These are phyloP conservation scores for Mythimna impura DNA, from an alignment of 2,888 invertebrate species.

Conservation along the genomic window DNA sequence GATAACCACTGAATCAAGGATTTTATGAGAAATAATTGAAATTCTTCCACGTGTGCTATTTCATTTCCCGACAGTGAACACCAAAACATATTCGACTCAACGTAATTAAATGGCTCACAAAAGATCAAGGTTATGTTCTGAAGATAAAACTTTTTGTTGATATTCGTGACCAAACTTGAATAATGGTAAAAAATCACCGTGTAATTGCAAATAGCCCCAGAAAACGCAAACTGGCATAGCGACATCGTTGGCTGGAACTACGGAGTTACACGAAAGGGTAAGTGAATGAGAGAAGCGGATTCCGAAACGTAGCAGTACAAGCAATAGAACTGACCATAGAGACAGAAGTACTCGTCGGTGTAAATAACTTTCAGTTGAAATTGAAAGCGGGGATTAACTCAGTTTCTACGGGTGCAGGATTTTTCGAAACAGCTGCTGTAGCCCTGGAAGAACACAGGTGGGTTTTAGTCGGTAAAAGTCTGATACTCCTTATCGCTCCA, in stretches of 20 bases:
- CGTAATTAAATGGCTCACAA: constrained; percentile 85
- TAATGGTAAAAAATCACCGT: constrained; percentile 85
- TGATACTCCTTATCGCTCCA: no score
- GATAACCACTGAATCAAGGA: constrained; percentile 49
- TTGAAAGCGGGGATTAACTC: constrained; percentile 29
- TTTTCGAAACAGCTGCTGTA: no score
- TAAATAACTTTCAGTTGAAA: constrained; percentile 44
- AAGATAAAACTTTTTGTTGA: constrained; percentile 85
- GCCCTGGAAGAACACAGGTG: no score
- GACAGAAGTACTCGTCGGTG: constrained; percentile 22
- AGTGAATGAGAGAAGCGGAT: constrained; percentile 54
- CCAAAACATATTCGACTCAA: constrained; percentile 71
- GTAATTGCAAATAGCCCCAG: constrained; percentile 86
- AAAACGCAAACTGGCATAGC: constrained; percentile 68
- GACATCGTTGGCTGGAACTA: constrained; percentile 51
- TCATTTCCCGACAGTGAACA: constrained; percentile 70
- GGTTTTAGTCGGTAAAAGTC: no score
- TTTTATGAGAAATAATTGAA: constrained; percentile 47
- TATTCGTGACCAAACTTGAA: constrained; percentile 86
- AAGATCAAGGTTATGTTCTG: constrained; percentile 85
- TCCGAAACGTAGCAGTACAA: constrained; percentile 20
- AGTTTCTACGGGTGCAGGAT: neutral
- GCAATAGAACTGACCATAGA: constrained; percentile 11
- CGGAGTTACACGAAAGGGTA: constrained; percentile 59
- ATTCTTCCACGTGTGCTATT: constrained; percentile 66